These are phyloP conservation scores for Mareca penelope DNA, from an alignment of 2,797 vertebrate genomes.

Conservation along the genomic window DNA sequence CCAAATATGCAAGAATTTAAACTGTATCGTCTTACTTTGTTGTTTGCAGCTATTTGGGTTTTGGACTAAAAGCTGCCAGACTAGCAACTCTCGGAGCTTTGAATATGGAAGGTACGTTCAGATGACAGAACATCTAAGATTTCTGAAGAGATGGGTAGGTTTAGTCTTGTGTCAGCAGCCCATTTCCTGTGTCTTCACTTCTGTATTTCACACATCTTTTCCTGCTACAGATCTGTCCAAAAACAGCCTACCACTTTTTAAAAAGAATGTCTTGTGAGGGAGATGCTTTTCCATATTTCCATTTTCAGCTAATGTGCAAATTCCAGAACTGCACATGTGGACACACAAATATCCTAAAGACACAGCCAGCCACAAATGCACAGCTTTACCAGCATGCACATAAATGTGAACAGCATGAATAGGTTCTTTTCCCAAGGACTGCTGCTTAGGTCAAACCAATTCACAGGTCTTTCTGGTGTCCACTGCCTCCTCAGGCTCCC, in stretches of 20 bases:
- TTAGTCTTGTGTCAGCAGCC: neutral
- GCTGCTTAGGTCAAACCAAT: neutral
- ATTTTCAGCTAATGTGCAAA: neutral
- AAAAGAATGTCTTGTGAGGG: neutral
- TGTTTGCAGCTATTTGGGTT: constrained; percentile 91
- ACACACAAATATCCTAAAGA: neutral
- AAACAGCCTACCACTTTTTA: neutral
- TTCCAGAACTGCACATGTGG: neutral
- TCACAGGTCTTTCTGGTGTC: accelerated
- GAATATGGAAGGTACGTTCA: constrained; percentile 85
- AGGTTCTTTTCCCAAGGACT: neutral
- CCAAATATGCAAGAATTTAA: neutral
- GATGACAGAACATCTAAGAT: neutral
- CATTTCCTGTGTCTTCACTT: neutral
- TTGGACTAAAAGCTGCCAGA: constrained; percentile 92
- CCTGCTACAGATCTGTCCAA: neutral
- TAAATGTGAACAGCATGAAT: neutral
- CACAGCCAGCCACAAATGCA: neutral
- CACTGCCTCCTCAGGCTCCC: neutral
- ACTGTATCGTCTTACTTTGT: neutral
- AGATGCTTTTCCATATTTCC: neutral
- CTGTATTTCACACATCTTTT: neutral
- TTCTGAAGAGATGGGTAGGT: neutral
- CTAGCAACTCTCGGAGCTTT: constrained; percentile 92
- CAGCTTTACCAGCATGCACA: neutral